These are phyloP conservation scores for Fragum sueziense DNA, from an alignment of 2,888 invertebrate species.

Conservation along the genomic window DNA sequence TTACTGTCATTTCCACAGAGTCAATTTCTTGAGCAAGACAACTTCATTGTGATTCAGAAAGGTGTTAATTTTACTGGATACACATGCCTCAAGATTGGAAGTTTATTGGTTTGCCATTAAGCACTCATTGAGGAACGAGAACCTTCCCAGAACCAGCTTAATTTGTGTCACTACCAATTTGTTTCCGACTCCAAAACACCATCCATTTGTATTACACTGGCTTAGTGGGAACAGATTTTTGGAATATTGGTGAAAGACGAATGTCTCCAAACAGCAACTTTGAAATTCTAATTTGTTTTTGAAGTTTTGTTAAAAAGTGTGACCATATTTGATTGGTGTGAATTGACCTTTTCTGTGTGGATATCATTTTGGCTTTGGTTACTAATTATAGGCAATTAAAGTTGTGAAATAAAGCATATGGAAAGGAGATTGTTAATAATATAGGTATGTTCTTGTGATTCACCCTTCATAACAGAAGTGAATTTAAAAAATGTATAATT, in stretches of 20 bases:
- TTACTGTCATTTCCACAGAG: background rate
- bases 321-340: constrained; percentile 4
- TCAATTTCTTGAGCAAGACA: constrained; percentile 24
- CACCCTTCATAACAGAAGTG: background rate
- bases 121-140: constrained; percentile 22
- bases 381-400: background rate
- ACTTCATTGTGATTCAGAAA: background rate
- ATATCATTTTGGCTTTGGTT: background rate
- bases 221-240: background rate
- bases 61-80: constrained; percentile 18
- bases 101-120: constrained; percentile 27
- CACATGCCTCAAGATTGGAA: constrained; percentile 22
- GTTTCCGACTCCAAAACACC: constrained; percentile 1
- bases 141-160: constrained; percentile 2
- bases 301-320: background rate
- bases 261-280: background rate
- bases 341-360: no score
- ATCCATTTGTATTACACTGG: no score
- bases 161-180: constrained; percentile 27
- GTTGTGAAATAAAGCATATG: background rate
- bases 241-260: background rate
- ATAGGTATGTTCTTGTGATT: background rate
- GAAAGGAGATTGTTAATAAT: background rate
- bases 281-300: background rate
- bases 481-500: no score